Base-by-base conservation (phyloP, 2,797 vertebrate genomes). In the Sebastes vulpes region DNA sequence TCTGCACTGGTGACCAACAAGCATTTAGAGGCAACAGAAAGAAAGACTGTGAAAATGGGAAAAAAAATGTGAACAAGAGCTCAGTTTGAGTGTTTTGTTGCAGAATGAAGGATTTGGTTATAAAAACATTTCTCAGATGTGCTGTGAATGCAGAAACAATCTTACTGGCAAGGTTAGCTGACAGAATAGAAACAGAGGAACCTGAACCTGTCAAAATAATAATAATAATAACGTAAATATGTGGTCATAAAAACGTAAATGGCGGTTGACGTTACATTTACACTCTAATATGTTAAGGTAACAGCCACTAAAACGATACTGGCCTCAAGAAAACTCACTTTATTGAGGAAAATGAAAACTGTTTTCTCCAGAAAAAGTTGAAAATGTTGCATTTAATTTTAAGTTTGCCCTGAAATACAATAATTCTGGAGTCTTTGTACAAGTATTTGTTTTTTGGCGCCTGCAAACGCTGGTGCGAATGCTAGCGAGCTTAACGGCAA, bases 1-100 rank as follows among this genome's bases (percentile, higher is more conserved):
- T 90, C 90, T 91, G 89, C 84, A 59, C 50, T 60, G 68, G 31
- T 69, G 48, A 74, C 84, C 82, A 69, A 64, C 69, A 56, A 70
- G 68, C 66, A 61, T 64, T 53, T 32, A 52, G 0, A 72, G 46
- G 52, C 56, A 50, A 7, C 12, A n/a, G 52, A 48, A n/a, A 14
- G 42, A 69, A 32, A 65, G 8, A 31, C 11, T 35, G 50, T 7
- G 5, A 60, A 58, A 35, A 61, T 3, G 12, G 1, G 7, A 21
- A 25, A 23, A 28, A 20, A 52, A 28, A 14, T 21, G 18, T 18
- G 6, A 66, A 48, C 4, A 5, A 54, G 28, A 25, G 46, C 48
- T 79, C 6, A 3, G 4, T 25, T 56, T 72, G 3, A 72, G 28
- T 38, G 9, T 25, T 32, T 32, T 9, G 8, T 14, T 21, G 56